Percentiles rank a stretch among this genome's conserved stretches.
phyloP scores from a whole-genome alignment of 2,113 vertebrate genomes.

The Plotosus lineatus region DNA sequence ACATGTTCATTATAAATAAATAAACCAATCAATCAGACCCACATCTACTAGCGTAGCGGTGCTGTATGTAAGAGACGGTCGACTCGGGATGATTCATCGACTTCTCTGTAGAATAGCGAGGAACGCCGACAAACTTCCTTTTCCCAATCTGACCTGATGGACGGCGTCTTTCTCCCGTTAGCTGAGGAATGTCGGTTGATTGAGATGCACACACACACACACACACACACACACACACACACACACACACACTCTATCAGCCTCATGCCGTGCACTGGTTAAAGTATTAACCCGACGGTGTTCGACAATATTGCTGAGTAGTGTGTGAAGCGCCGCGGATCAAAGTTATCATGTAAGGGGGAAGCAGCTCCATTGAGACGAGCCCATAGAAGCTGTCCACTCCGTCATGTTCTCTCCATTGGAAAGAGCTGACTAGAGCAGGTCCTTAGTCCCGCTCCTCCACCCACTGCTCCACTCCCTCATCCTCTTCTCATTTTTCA shows the following conservation, averaged over 20 bases:
- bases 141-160: not conserved
- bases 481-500: constrained; percentile 63
- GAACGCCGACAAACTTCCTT: not conserved
- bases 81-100: not conserved
- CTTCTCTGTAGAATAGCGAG: not conserved
- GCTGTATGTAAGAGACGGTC: not conserved
- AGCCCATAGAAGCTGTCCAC: constrained; percentile 73
- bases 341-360: constrained; percentile 78
- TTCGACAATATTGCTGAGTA: constrained; percentile 80
- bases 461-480: constrained; percentile 68
- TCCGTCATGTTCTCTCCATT: constrained; percentile 74
- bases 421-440: constrained; percentile 65
- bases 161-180: constrained; percentile 40
- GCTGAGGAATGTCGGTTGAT: constrained; percentile 48
- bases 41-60: not conserved
- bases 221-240: constrained; percentile 18
- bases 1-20: not conserved
- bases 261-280: constrained; percentile 59
- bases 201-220: constrained; percentile 49
- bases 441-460: constrained; percentile 63
- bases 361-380: constrained; percentile 70
- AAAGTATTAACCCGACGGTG: constrained; percentile 74
- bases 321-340: constrained; percentile 74
- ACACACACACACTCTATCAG: constrained; percentile 34
- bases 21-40: not conserved